Base-by-base conservation (phyloP, 2,113 vertebrate genomes). In the Etheostoma spectabile region DNA sequence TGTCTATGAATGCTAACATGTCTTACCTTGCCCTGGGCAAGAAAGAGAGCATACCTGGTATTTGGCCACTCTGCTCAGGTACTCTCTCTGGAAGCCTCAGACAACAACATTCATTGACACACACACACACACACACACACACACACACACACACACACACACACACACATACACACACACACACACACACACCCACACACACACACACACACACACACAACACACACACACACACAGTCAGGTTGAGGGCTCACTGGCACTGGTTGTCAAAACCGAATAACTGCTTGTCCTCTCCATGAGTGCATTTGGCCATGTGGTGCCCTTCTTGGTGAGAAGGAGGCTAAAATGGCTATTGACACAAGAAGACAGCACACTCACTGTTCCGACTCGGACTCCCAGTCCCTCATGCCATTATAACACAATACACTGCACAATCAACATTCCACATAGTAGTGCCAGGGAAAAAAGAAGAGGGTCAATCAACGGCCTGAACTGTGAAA, bases 11-110 rank as follows among this genome's bases (percentile, higher is more conserved):
- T 88, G 89, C 88, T 89, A 87, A 89, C 90, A 67, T 65, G 69
- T 84, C 90, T 93, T 82, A 90, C 89, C 91, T 93, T 93, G 94
- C 92, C 91, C 90, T 83, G 90, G 93, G 93, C 93, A 74, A 87
- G 88, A 86, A 83, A 85, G 63, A 86, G 86, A 90, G 88, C 57
- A 79, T 90, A 94, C 91, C 89, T 92, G 90, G 74, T 91, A 73
- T 91, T 93, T 92, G 88, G 87, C 81, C 82, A 82, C 89, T 86
- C 91, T 82, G 83, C 85, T 91, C 69, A 35, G 57, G 69, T 71
- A 92, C 89, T 83, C 82, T 86, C 90, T 48, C 42, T 42, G 38
- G 38, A 42, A 42, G 8, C 38, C 38, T 42, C 38, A 42, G 38
- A 42, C 38, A 42, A 42, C 10, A 42, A 42, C 38, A 42, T 42